Evolutionary conservation across 64 coral and sea anemone genomes (phyloP), one percentile per base, ranked within the genome.

Genomic region (Porites australiensis): DNA sequence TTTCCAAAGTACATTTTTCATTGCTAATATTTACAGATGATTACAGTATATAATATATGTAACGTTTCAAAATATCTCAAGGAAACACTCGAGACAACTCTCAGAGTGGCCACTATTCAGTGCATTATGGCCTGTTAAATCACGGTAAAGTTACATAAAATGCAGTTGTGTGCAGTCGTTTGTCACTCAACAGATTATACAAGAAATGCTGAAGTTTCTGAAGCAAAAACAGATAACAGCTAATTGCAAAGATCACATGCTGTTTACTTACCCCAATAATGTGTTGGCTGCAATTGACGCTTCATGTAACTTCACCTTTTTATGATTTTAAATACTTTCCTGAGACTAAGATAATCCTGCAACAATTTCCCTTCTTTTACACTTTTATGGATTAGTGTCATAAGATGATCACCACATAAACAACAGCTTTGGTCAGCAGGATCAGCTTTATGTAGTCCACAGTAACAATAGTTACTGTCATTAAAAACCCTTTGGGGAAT

Each of bases 361-460:
- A 75, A 15, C 72, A 75, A 50, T 75, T 75, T 75, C 50, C 46
- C 72, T 50, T 72, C 70, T 37, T 4, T 64, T 64, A 64, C 62
- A 16, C 62, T 64, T 64, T 12, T 16, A 64, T 19, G 13, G 62
- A 64, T 64, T 13, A 64, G 62, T 0, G 13, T 19, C 1, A 64
- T 64, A 8, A 89, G 73, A 5, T 89, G 72, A 62, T 89, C 87
- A 77, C 87, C 37, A 88, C 86, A 88, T 58, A 88, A 75, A 88
- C 51, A 75, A 50, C 86, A 89, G 13, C 88, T 64, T 18, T 77
- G 50, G 22, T 79, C 60, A 19, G 58, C 47, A 69, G 75, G 60
- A 78, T 89, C 61, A 79, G 88, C 62, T 77, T 89, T 89, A 12
- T 89, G 61, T 18, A 79, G 46, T 21, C 88, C 88, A 79, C 88